Conservation (phyloP, 2,888 invertebrate species). For the Drosophila prostipennis region DNA sequence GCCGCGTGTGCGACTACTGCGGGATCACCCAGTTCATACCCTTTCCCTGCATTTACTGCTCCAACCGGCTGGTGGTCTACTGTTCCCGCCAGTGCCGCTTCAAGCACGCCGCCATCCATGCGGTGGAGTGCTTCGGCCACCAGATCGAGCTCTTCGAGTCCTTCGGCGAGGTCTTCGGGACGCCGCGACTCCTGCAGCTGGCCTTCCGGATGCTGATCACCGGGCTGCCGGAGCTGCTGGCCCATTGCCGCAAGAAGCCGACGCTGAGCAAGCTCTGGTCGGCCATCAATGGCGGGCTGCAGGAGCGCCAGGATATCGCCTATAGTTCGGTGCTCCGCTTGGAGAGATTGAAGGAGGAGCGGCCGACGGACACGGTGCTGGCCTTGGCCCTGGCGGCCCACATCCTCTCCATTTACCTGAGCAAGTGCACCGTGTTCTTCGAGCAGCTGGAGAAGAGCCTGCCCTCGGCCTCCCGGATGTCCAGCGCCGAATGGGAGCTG, state of each 20-base stretch:
- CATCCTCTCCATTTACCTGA: constrained; percentile 66
- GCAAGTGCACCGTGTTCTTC: constrained; percentile 70
- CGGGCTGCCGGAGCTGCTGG: constrained; percentile 66
- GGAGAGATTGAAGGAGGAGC: constrained; percentile 56
- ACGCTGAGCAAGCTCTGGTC: constrained; percentile 68
- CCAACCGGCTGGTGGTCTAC: constrained; percentile 71
- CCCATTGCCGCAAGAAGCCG: constrained; percentile 71
- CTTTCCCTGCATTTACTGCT: constrained; percentile 72
- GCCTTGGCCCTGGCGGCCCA: constrained; percentile 66
- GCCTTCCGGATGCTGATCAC: constrained; percentile 70
- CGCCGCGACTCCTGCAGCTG: constrained; percentile 67
- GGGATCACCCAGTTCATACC: constrained; percentile 69
- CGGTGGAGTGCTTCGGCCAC: constrained; percentile 69
- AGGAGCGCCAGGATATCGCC: constrained; percentile 65
- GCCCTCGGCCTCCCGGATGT: constrained; percentile 64
- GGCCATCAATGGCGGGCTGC: constrained; percentile 65
- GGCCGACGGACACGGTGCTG: constrained; percentile 47
- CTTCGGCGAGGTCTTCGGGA: constrained; percentile 62
- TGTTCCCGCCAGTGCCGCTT: constrained; percentile 71
- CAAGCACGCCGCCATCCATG: constrained; percentile 69
- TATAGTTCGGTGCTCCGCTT: constrained; percentile 65
- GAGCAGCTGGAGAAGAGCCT: constrained; percentile 66
- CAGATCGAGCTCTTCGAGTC: constrained; percentile 72
- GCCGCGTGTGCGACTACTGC: constrained; percentile 68
- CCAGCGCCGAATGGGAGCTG: constrained; percentile 68